A percentile compares a stretch with the other conserved stretches of the same genome.
Conservation (phyloP, 2,797 vertebrate species). For the Alosa sapidissima region DNA sequence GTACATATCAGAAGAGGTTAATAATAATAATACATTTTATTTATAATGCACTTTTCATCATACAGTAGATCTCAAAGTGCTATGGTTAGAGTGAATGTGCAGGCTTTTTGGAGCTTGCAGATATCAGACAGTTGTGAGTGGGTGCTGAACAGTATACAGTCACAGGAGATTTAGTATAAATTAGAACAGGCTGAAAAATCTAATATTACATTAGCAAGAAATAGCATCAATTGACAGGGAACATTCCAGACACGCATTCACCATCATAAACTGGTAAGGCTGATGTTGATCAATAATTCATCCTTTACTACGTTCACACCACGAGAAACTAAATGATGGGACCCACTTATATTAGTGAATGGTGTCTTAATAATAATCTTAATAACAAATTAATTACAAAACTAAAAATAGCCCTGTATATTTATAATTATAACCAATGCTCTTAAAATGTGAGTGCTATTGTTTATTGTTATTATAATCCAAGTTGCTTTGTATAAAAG, state of each 20-base stretch:
- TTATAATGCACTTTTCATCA: no score
- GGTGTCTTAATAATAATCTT: background rate
- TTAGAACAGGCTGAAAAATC: slow-evolving; percentile 16
- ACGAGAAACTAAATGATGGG: background rate
- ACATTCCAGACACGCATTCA: background rate
- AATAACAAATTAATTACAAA: background rate
- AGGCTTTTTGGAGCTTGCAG: background rate
- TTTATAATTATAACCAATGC: no score
- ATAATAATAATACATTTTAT: no score
- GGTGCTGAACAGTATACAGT: background rate
- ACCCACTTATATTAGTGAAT: background rate
- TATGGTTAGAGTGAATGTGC: no score
- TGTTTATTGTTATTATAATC: no score
- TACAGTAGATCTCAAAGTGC: no score
- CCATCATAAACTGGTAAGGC: background rate
- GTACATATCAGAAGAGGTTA: no score
- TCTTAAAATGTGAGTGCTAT: no score
- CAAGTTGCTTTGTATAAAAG: no score
- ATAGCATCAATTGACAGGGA: background rate
- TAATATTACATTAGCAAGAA: background rate
- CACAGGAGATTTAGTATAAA: slow-evolving; percentile 11
- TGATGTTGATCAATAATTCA: slow-evolving; percentile 8
- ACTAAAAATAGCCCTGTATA: background rate
- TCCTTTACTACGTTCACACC: background rate
- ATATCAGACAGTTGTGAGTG: background rate